Conservation (phyloP, 2,113 vertebrate genomes). For the Abramis brama region DNA sequence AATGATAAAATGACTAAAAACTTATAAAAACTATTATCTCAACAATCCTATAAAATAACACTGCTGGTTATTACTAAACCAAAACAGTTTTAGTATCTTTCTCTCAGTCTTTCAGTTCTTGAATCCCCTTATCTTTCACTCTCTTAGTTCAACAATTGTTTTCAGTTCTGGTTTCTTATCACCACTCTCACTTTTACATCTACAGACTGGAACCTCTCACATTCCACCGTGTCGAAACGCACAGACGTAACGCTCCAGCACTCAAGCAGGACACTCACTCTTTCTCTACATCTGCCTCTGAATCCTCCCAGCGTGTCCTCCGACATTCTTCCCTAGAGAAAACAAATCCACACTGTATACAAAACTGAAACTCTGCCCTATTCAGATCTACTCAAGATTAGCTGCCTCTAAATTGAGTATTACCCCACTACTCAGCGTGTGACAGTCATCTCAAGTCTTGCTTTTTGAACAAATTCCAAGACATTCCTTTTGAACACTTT, state of each 20-base stretch:
- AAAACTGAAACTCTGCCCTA: not conserved
- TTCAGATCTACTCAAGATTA: constrained; percentile 34
- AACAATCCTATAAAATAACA: not conserved
- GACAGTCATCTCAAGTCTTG: constrained; percentile 6
- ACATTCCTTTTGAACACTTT: not conserved
- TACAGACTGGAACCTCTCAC: not conserved
- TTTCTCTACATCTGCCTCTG: not conserved
- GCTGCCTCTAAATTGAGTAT: not conserved
- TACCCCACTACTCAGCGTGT: not conserved
- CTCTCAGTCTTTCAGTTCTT: not conserved
- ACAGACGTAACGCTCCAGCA: not conserved
- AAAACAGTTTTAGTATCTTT: not conserved
- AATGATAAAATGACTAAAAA: no score
- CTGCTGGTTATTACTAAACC: not conserved
- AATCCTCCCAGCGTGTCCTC: constrained; percentile 8
- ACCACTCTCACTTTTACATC: not conserved
- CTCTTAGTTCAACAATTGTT: not conserved
- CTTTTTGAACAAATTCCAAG: constrained; percentile 1
- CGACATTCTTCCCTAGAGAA: not conserved
- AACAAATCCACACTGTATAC: not conserved
- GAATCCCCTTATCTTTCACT: not conserved
- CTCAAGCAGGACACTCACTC: constrained; percentile 7
- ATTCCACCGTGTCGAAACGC: not conserved
- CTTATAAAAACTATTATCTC: no score
- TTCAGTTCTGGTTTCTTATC: not conserved